A percentile compares a stretch with the other conserved stretches of the same genome.
These are phyloP conservation scores for Loriculus beryllinus DNA, from an alignment of 2,797 vertebrate species.

Conservation along the genomic window DNA sequence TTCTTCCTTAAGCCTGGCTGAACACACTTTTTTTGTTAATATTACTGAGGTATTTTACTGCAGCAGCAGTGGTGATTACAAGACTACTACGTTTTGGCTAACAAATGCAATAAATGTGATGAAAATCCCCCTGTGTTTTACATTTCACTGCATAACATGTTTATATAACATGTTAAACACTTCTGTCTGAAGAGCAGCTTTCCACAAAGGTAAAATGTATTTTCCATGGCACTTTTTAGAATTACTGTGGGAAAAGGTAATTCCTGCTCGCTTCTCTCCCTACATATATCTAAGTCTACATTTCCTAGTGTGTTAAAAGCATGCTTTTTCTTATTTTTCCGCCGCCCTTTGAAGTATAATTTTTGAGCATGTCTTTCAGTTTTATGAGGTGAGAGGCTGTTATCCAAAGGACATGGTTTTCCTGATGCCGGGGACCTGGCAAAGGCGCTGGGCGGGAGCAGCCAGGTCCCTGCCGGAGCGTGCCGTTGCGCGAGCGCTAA, in stretches of 20 bases:
- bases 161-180: slow-evolving; percentile 70
- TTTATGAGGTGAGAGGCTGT: slow-evolving; percentile 27
- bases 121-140: slow-evolving; percentile 72
- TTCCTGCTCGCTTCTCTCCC: background rate
- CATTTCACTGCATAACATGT: slow-evolving; percentile 69
- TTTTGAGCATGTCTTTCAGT: background rate
- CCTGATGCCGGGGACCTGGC: background rate
- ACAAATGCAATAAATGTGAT: slow-evolving; percentile 70
- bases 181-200: slow-evolving; percentile 66
- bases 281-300: background rate
- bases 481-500: slow-evolving; percentile 38
- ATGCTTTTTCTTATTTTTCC: background rate
- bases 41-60: slow-evolving; percentile 56
- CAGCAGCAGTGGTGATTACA: slow-evolving; percentile 42
- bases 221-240: slow-evolving; percentile 37
- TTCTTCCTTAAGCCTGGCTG: background rate
- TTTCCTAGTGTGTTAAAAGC: background rate
- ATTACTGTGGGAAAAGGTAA: background rate
- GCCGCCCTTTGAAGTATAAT: background rate
- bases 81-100: slow-evolving; percentile 64
- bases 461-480: background rate
- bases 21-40: slow-evolving; percentile 44
- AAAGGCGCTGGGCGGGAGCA: background rate
- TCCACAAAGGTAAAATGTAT: slow-evolving; percentile 53
- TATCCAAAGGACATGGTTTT: background rate